These are phyloP conservation scores for Microcebus lehilahytsara DNA, from an alignment of 2,113 vertebrate genomes.

Conservation along the genomic window DNA sequence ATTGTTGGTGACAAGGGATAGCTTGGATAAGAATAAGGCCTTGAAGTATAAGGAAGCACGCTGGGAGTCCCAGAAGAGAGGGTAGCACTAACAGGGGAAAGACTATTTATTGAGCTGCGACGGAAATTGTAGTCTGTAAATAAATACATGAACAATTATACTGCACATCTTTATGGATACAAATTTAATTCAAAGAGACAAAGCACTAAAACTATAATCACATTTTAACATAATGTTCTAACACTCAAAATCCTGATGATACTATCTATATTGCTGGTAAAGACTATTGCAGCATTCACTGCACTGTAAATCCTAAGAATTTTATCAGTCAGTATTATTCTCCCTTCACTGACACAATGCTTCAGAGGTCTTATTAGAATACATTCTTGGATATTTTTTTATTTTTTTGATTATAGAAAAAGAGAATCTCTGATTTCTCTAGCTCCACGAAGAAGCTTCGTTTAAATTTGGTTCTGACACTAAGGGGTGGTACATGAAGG, in stretches of 20 bases:
- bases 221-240: conserved; percentile 74
- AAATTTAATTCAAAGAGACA: conserved; percentile 67
- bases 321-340: not conserved
- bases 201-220: conserved; percentile 69
- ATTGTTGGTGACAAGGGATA: conserved; percentile 76
- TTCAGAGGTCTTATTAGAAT: conserved; percentile 49
- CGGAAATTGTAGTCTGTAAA: conserved; percentile 74
- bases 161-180: conserved; percentile 67
- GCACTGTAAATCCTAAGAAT: conserved; percentile 35
- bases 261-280: not conserved
- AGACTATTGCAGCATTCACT: conserved; percentile 20
- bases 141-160: conserved; percentile 72
- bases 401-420: conserved; percentile 52
- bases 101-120: conserved; percentile 76
- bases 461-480: conserved; percentile 45
- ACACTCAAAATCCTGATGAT: conserved; percentile 54
- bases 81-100: conserved; percentile 78
- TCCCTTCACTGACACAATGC: not conserved
- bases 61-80: conserved; percentile 68
- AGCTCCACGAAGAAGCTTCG: conserved; percentile 58
- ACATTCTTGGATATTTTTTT: conserved; percentile 19
- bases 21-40: conserved; percentile 77
- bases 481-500: conserved; percentile 41
- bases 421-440: conserved; percentile 64
- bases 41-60: conserved; percentile 74